Evolutionary conservation across 1,140 invertebrate genomes (phyloP).

Genomic region (Drosophila lacertosa): DNA sequence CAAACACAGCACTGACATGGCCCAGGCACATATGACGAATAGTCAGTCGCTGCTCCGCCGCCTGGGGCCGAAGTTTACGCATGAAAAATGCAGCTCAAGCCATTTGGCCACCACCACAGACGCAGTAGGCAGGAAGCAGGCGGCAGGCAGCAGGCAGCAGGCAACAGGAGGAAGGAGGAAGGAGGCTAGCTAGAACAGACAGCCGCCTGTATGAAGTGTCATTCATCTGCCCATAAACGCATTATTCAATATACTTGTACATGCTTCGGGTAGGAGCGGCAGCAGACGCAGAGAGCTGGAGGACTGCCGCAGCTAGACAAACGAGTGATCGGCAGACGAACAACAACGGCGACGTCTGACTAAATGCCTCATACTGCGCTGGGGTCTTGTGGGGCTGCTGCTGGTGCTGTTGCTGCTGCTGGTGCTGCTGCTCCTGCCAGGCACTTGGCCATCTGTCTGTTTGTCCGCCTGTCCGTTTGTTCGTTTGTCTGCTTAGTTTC

Average conservation of each 20-base stretch:
- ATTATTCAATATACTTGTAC: slow-evolving; percentile 71
- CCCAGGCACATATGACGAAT: slow-evolving; percentile 75
- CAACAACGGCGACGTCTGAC: slow-evolving; percentile 68
- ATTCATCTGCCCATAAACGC: slow-evolving; percentile 81
- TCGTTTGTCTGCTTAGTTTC: slow-evolving; percentile 61
- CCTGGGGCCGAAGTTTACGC: slow-evolving; percentile 71
- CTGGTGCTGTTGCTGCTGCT: slow-evolving; percentile 26
- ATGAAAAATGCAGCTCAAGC: slow-evolving; percentile 68
- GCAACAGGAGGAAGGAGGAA: background rate
- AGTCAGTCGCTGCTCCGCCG: slow-evolving; percentile 50
- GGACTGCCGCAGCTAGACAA: slow-evolving; percentile 69
- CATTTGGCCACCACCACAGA: slow-evolving; percentile 48
- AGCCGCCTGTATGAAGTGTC: slow-evolving; percentile 74
- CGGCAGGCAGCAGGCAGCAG: background rate
- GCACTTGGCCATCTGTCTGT: slow-evolving; percentile 27
- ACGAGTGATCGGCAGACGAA: slow-evolving; percentile 77
- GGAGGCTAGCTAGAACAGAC: slow-evolving; percentile 39
- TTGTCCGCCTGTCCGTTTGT: slow-evolving; percentile 36
- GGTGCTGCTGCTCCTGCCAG: slow-evolving; percentile 14
- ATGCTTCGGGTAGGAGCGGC: slow-evolving; percentile 7
- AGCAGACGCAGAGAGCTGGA: slow-evolving; percentile 9
- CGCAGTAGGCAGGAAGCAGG: slow-evolving; percentile 1
- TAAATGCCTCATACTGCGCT: slow-evolving; percentile 79
- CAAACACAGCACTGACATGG: slow-evolving; percentile 73
- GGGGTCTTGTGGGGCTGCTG: slow-evolving; percentile 56